Percentiles rank a stretch among this genome's conserved stretches.
Conservation (phyloP, 2,797 vertebrate genomes). For the Hoplostethus atlanticus region DNA sequence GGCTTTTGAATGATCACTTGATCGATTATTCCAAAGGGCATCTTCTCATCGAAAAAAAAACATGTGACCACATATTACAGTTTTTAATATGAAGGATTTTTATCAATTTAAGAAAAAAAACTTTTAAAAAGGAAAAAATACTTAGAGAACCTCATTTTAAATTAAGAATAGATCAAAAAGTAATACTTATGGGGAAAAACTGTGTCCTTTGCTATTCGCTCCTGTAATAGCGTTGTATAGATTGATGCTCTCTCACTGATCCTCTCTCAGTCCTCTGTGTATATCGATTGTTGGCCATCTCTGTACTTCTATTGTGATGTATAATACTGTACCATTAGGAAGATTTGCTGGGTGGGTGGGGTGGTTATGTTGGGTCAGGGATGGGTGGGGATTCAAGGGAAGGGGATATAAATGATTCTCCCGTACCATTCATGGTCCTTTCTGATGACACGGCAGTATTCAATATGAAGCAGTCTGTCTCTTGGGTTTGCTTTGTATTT, state of each 20-base stretch:
- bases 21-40: conserved; percentile 66
- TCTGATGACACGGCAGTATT: conserved; percentile 89
- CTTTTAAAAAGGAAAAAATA: conserved; percentile 75
- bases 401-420: conserved; percentile 76
- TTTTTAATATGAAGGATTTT: conserved; percentile 89
- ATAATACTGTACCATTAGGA: conserved; percentile 91
- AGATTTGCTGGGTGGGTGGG: conserved; percentile 83
- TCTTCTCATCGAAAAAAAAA: conserved; percentile 69
- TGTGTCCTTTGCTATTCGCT: conserved; percentile 76
- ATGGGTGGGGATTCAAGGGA: conserved; percentile 66
- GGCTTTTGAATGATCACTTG: conserved; percentile 53
- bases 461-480: conserved; percentile 89
- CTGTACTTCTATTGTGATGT: conserved; percentile 91
- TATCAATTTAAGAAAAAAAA: conserved; percentile 80
- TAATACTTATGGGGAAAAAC: conserved; percentile 63
- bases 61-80: conserved; percentile 76
- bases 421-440: conserved; percentile 86
- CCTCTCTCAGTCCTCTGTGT: conserved; percentile 84
- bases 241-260: conserved; percentile 81
- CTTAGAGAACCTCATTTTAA: conserved; percentile 84
- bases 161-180: conserved; percentile 76
- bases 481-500: conserved; percentile 90
- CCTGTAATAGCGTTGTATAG: conserved; percentile 82
- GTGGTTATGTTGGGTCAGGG: conserved; percentile 70
- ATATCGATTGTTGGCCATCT: conserved; percentile 86